Evolutionary conservation across 1,140 invertebrate species (phyloP).

Genomic region (Helicorthomorpha holstii): DNA sequence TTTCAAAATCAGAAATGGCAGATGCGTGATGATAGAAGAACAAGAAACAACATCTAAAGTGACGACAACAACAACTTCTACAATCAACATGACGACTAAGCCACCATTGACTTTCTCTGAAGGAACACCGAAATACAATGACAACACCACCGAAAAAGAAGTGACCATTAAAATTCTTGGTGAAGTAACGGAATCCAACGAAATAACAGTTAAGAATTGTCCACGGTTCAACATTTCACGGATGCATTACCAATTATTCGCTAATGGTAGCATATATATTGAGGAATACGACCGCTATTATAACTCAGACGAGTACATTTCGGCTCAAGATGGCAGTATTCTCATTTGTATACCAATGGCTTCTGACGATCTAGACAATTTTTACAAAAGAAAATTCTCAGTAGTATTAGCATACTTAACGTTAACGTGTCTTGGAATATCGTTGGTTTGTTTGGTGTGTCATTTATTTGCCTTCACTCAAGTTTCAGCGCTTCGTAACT

Average conservation of each 20-base stretch:
- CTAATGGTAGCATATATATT: background rate
- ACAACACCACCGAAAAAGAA: background rate
- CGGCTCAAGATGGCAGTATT: background rate
- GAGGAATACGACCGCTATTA: background rate
- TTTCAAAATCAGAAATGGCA: background rate
- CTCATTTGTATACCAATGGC: background rate
- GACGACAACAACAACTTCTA: background rate
- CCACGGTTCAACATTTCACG: background rate
- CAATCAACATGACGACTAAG: background rate
- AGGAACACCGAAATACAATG: background rate
- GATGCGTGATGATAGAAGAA: background rate
- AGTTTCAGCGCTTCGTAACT: slow-evolving; percentile 30
- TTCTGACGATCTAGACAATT: background rate
- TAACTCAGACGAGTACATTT: background rate
- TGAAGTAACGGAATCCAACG: background rate
- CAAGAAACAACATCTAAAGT: background rate
- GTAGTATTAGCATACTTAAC: slow-evolving; percentile 28
- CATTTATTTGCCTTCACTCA: slow-evolving; percentile 30
- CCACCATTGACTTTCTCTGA: background rate
- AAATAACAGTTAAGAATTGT: background rate
- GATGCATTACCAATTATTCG: background rate
- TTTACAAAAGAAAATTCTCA: slow-evolving; percentile 25
- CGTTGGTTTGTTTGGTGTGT: slow-evolving; percentile 28
- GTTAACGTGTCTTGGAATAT: slow-evolving; percentile 27
- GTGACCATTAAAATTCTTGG: background rate